phyloP scores from a whole-genome alignment of 2,113 vertebrate genomes.

The Tylochromis polylepis region DNA sequence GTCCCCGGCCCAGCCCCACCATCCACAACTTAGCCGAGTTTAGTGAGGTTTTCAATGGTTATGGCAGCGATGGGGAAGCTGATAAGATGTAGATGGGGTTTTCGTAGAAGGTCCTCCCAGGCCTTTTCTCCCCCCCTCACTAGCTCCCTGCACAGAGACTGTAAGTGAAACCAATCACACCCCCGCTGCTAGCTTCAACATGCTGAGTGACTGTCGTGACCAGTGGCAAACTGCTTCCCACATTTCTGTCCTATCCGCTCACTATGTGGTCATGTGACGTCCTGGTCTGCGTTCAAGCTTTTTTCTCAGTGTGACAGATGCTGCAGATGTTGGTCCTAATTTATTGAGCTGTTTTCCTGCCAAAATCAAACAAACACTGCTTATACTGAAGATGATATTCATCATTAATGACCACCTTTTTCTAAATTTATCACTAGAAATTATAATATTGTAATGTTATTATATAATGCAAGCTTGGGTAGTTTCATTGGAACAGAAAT shows the following conservation, averaged over 20 bases:
- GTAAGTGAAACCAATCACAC: constrained; percentile 81
- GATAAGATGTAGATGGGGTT: constrained; percentile 87
- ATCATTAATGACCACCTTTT: neutral
- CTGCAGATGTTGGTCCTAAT: constrained; percentile 74
- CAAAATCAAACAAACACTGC: neutral
- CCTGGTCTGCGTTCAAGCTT: constrained; percentile 35
- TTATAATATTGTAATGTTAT: neutral
- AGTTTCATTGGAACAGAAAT: neutral
- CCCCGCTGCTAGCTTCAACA: constrained; percentile 62
- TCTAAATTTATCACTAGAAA: neutral
- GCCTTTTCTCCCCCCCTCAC: neutral
- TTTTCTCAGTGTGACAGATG: constrained; percentile 42
- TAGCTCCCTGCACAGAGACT: constrained; percentile 65
- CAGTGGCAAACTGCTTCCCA: constrained; percentile 80
- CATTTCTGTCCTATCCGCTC: constrained; percentile 38
- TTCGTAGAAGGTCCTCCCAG: constrained; percentile 7
- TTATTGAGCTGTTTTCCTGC: constrained; percentile 15
- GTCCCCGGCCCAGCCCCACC: constrained; percentile 86
- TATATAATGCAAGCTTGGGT: neutral
- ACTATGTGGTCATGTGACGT: constrained; percentile 57
- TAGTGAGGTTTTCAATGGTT: constrained; percentile 96
- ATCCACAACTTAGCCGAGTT: constrained; percentile 94
- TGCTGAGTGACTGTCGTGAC: constrained; percentile 86
- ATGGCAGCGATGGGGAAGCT: constrained; percentile 87
- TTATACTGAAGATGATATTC: neutral